Evolutionary conservation across 1,140 invertebrate genomes (phyloP).

Genomic region (Planococcus citri): DNA sequence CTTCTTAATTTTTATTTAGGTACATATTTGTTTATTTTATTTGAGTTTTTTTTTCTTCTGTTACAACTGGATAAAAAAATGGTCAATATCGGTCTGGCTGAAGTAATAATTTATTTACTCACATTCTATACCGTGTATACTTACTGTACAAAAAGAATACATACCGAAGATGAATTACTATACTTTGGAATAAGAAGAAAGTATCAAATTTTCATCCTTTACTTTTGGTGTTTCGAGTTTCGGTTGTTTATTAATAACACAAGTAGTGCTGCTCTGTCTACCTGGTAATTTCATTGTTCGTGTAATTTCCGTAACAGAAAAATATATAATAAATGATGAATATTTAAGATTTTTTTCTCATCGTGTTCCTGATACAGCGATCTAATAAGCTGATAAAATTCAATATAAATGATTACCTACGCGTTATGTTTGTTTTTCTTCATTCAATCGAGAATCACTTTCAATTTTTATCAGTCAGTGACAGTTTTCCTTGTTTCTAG

Average conservation of each 20-base stretch:
- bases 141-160: not conserved
- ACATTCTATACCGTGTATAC: not conserved
- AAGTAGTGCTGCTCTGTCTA: not conserved
- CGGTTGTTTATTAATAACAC: not conserved
- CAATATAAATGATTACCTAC: conserved; percentile 1
- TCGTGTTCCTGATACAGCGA: not conserved
- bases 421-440: no score
- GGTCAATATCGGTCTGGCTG: not conserved
- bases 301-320: conserved; percentile 9
- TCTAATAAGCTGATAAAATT: not conserved
- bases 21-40: not conserved
- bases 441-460: not conserved
- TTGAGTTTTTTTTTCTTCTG: no score
- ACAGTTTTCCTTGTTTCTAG: conserved; percentile 16
- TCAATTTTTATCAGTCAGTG: not conserved
- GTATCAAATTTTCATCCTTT: conserved; percentile 8
- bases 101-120: not conserved
- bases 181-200: not conserved
- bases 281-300: conserved; percentile 12
- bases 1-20: not conserved
- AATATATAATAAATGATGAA: not conserved
- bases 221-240: not conserved
- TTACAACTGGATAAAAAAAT: no score
- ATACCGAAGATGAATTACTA: not conserved
- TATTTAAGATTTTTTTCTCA: conserved; percentile 13